Evolutionary conservation across 2,797 vertebrate species (phyloP), one percentile per base, ranked within the genome.

Genomic region (Varecia variegata): DNA sequence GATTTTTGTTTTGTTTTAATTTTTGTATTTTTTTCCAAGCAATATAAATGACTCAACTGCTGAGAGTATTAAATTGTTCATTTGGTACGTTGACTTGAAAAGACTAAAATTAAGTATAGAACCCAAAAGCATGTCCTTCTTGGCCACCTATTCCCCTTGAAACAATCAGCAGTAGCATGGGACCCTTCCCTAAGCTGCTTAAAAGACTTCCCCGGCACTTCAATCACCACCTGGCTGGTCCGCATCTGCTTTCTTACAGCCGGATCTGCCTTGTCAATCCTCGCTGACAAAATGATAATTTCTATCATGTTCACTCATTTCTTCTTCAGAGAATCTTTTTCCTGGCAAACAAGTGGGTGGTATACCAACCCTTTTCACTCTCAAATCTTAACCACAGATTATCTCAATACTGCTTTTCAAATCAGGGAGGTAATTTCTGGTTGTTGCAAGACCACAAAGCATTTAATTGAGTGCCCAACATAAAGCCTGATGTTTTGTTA

Each of bases 281-380:
- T 90, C 84, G 43, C 18, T 40, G 77, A 89, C 88, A 89, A 92
- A 92, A 56, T 70, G 74, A 93, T 43, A 67, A 74, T 92, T 96
- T 88, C 96, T 93, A 47, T 56, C 54, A 58, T 21, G 25, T 52
- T 95, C 77, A 12, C 17, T 89, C 14, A 74, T 56, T 96, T 56
- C 74, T 45, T 96, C 62, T 40, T 96, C 50, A 20, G 94, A 87
- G 81, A 47, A 92, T 68, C 50, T 76, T 97, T 97, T 89, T 88
- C 95, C 93, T 83, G 38, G 87, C 76, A 87, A 62, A 77, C 7
- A 97, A 54, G 68, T 47, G 85, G 96, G 95, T 38, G 77, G 90
- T 77, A 32, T 82, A 73, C 56, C 80, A 71, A 91, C 25, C 52
- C 58, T 62, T 90, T 88, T 93, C 80, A 81, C 74, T 94, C 65